Conservation (phyloP, 1,140 invertebrate genomes). For the Lordiphosa clarofinis region DNA sequence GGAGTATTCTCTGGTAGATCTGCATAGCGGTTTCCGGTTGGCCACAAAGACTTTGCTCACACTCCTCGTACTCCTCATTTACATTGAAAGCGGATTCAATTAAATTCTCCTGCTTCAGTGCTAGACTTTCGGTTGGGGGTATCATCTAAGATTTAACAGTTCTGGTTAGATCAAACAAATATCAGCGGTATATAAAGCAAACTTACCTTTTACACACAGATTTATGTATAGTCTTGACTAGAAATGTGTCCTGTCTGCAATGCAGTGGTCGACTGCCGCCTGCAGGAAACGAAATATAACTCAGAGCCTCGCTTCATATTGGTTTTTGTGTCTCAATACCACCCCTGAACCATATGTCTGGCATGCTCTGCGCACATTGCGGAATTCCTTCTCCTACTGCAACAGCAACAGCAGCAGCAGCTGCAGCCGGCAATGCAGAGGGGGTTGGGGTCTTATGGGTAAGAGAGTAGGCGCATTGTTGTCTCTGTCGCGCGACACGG, state of each 20-base stretch:
- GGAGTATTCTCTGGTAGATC: slow-evolving; percentile 48
- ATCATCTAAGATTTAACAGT: slow-evolving; percentile 33
- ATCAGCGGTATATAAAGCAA: too few species aligned
- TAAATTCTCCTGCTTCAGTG: slow-evolving; percentile 2
- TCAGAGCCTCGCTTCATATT: slow-evolving; percentile 32
- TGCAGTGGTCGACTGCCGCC: slow-evolving; percentile 40
- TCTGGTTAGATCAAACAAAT: not conserved
- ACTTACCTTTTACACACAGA: slow-evolving; percentile 11
- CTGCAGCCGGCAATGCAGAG: slow-evolving; percentile 14
- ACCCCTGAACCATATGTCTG: slow-evolving; percentile 60
- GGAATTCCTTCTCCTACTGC: slow-evolving; percentile 60
- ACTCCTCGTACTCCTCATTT: slow-evolving; percentile 7
- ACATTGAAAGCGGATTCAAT: not conserved
- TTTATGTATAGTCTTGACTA: slow-evolving; percentile 51
- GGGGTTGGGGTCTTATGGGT: not conserved
- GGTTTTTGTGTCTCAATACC: slow-evolving; percentile 44
- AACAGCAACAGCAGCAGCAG: slow-evolving; percentile 23
- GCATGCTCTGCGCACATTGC: slow-evolving; percentile 67
- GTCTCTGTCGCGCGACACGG: slow-evolving; percentile 27
- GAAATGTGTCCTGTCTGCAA: slow-evolving; percentile 48
- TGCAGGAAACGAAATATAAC: slow-evolving; percentile 40
- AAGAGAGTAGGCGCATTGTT: slow-evolving; percentile 32
- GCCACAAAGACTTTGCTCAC: slow-evolving; percentile 45
- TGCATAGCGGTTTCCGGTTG: slow-evolving; percentile 32
- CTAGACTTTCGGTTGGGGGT: slow-evolving; percentile 32